Percentiles rank a stretch among this genome's conserved stretches.
phyloP scores from a whole-genome alignment of 2,797 vertebrate genomes.

The Clamator glandarius region DNA sequence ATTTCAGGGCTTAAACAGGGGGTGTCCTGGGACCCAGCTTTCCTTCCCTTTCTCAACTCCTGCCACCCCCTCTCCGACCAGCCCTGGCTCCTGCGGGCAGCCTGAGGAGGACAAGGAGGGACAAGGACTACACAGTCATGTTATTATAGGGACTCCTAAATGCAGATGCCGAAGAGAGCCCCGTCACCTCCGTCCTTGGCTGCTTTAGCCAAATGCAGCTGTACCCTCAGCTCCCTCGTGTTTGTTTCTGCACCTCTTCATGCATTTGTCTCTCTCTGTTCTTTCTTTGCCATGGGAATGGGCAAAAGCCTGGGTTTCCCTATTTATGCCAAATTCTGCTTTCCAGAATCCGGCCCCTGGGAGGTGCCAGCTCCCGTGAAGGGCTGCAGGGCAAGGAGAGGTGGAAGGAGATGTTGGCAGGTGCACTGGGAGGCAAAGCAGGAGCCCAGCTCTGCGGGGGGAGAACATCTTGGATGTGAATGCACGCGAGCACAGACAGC shows the following conservation, averaged over 20 bases:
- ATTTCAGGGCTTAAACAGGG: not conserved
- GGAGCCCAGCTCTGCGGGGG: not conserved
- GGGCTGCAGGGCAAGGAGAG: not conserved
- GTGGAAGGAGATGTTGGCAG: not conserved
- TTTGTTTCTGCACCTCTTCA: not conserved
- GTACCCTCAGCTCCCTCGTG: not conserved
- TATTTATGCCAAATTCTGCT: not conserved
- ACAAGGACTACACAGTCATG: not conserved
- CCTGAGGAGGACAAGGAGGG: not conserved
- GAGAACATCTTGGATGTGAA: not conserved
- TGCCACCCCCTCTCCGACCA: not conserved
- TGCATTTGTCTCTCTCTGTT: not conserved
- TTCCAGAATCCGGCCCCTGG: not conserved
- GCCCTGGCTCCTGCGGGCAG: no score
- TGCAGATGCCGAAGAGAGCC: not conserved
- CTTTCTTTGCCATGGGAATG: not conserved
- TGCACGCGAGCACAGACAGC: not conserved
- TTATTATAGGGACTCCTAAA: not conserved
- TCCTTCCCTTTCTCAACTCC: not conserved
- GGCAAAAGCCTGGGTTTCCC: not conserved
- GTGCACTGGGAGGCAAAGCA: not conserved
- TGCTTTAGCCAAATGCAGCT: not conserved
- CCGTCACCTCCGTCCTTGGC: fast-evolving
- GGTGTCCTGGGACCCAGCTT: not conserved
- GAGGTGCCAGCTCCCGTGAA: not conserved